These are phyloP conservation scores for Pseudotriccus pelzelni DNA, from an alignment of 2,797 vertebrate species.

Conservation along the genomic window DNA sequence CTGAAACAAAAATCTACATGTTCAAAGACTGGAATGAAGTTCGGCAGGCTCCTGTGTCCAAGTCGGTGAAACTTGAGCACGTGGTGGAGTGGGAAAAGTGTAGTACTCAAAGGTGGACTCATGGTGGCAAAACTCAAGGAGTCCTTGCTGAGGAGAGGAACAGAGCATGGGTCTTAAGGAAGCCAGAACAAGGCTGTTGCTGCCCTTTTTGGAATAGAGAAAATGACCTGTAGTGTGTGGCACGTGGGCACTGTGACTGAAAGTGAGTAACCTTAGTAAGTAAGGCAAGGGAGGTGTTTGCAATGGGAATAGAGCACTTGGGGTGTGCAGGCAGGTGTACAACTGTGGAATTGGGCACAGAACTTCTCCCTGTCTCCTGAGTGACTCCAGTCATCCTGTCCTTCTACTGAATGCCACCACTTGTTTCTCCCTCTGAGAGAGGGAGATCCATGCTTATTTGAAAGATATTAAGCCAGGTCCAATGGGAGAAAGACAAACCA, in stretches of 20 bases:
- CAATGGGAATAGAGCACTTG: fast-evolving
- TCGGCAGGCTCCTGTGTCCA: not conserved
- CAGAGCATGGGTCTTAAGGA: not conserved
- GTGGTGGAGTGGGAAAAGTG: not conserved
- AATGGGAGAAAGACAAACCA: not conserved
- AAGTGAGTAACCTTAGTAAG: not conserved
- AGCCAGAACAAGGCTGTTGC: not conserved
- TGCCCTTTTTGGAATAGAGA: not conserved
- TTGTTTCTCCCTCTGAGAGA: not conserved
- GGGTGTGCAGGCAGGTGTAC: fast-evolving
- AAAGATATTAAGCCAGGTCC: not conserved
- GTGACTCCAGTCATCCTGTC: not conserved
- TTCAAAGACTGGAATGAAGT: not conserved
- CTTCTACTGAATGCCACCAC: not conserved
- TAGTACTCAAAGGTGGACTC: not conserved
- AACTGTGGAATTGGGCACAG: too few species aligned
- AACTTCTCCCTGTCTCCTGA: not conserved
- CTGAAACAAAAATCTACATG: not conserved
- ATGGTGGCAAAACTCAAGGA: fast-evolving
- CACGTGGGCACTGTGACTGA: too few species aligned
- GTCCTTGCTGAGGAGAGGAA: not conserved
- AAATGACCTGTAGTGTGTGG: not conserved
- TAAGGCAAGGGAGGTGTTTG: not conserved
- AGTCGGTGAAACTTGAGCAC: not conserved
- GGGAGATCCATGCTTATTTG: not conserved